A percentile compares a stretch with the other conserved stretches of the same genome.
Evolutionary conservation across 2,888 invertebrate genomes (phyloP).

Genomic region (Latrodectus hesperus): DNA sequence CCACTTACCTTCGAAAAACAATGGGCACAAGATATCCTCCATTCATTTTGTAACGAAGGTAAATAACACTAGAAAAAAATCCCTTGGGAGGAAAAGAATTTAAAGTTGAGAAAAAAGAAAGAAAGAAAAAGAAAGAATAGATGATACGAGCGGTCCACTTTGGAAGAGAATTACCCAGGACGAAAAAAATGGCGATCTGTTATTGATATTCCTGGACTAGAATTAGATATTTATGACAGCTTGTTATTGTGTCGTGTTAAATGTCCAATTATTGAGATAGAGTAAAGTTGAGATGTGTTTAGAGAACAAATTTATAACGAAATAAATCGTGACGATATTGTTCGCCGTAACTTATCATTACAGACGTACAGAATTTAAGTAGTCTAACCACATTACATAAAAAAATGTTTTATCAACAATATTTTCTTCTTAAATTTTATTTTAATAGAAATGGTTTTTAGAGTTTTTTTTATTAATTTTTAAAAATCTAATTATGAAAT

Average conservation of each 20-base stretch:
- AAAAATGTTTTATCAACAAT: not conserved
- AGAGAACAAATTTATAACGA: constrained; percentile 2
- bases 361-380: not conserved
- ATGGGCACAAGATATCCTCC: constrained; percentile 16
- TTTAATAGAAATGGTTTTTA: too few species aligned
- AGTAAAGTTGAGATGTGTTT: not conserved
- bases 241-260: constrained; percentile 36
- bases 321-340: constrained; percentile 21
- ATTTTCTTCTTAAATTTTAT: not conserved
- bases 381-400: not conserved
- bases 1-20: constrained; percentile 7
- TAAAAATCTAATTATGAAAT: too few species aligned
- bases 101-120: not conserved
- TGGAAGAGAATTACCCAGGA: not conserved
- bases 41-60: constrained; percentile 58
- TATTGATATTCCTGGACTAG: not conserved
- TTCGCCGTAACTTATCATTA: not conserved
- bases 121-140: not conserved
- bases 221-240: constrained; percentile 47
- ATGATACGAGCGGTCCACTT: not conserved
- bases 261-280: constrained; percentile 38
- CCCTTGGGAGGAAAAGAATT: not conserved
- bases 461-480: too few species aligned
- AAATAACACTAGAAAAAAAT: constrained; percentile 32
- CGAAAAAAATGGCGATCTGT: not conserved